phyloP scores from a whole-genome alignment of 2,113 vertebrate species.

The Apodemus sylvaticus region DNA sequence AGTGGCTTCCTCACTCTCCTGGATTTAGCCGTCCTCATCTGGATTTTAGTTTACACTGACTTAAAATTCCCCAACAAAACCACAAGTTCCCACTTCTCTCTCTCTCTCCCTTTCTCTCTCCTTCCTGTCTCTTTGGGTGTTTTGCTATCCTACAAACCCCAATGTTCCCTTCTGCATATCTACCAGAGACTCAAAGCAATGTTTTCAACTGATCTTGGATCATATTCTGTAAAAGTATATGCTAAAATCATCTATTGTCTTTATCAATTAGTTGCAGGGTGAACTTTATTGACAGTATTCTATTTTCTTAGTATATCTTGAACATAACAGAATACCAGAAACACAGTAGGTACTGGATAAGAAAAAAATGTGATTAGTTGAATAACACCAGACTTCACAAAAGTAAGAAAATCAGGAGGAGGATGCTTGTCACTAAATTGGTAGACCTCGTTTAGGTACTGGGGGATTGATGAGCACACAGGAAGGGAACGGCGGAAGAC shows the following conservation, averaged over 20 bases:
- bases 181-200: neutral
- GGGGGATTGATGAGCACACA: neutral
- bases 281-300: neutral
- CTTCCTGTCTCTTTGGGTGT: neutral
- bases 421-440: neutral
- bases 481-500: neutral
- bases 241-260: neutral
- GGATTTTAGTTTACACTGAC: neutral
- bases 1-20: neutral
- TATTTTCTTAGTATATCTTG: neutral
- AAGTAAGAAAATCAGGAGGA: neutral
- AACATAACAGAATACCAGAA: neutral
- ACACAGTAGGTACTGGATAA: neutral
- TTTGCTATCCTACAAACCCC: too few relatives aligned
- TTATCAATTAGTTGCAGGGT: neutral
- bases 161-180: too few relatives aligned
- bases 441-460: neutral
- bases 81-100: neutral
- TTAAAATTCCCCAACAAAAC: neutral
- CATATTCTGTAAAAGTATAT: neutral
- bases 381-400: conserved; percentile 2
- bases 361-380: conserved; percentile 24
- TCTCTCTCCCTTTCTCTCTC: neutral
- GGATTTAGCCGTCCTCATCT: neutral
- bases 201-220: neutral